Conservation (phyloP, 2,888 invertebrate species). For the Pandemis heparana region DNA sequence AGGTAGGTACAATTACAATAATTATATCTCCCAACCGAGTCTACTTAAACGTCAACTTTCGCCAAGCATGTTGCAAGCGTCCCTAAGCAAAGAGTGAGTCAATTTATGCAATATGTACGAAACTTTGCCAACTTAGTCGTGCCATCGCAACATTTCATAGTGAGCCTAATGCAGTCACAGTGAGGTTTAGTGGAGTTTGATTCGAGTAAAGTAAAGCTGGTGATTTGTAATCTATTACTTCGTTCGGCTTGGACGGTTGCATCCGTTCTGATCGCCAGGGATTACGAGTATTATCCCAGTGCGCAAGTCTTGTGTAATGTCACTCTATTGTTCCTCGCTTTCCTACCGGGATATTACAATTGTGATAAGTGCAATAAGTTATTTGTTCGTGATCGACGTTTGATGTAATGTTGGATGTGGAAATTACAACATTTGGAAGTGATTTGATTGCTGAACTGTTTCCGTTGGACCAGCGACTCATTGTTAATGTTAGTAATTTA, state of each 20-base stretch:
- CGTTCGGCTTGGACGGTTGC: background rate
- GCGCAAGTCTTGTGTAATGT: slow-evolving; percentile 13
- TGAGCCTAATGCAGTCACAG: background rate
- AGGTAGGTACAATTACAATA: no score
- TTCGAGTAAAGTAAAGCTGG: background rate
- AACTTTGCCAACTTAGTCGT: background rate
- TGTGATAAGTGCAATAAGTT: slow-evolving; percentile 16
- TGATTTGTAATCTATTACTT: slow-evolving; percentile 10
- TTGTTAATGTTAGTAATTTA: background rate
- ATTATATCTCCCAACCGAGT: background rate
- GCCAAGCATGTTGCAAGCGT: slow-evolving; percentile 9
- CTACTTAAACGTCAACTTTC: slow-evolving; percentile 1
- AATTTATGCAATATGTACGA: slow-evolving; percentile 21
- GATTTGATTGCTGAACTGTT: background rate
- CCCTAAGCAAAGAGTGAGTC: slow-evolving; percentile 18
- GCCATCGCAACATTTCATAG: background rate
- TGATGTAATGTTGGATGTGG: background rate
- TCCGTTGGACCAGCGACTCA: background rate
- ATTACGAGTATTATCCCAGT: background rate
- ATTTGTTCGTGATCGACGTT: slow-evolving; percentile 2
- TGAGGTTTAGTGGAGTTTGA: background rate
- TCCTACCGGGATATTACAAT: slow-evolving; percentile 13
- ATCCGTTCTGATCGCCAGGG: slow-evolving; percentile 6
- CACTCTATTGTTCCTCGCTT: slow-evolving; percentile 7
- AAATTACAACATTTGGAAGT: background rate